Base-by-base conservation (phyloP, 2,888 invertebrate species). In the Hololepta plana region DNA sequence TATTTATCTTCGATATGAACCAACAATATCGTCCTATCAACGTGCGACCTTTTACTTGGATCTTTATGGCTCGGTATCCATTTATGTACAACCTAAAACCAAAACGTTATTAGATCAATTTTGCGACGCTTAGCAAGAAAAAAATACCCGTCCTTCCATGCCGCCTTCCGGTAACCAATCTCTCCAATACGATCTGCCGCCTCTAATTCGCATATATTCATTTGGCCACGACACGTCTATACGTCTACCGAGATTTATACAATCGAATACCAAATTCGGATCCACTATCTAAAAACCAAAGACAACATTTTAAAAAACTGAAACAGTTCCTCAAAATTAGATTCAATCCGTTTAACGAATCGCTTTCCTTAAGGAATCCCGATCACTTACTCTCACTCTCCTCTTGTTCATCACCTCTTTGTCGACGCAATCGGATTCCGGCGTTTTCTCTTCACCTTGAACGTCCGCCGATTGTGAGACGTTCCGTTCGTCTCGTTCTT, bases 221-320 rank as follows among this genome's bases (percentile, higher is more conserved):
- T 76, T 77, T 0, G 95, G 95, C 95, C 95, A 96, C 38, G 74
- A 71, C n/a, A 93, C 90, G 44, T 91, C 91, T 32, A 90, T 87
- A 35, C 87, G 60, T 33, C 88, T 60, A 5, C 87, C 87, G 37
- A 88, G 58, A 52, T 93, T 93, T 30, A 93, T 77, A 34, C 82
- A 84, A 47, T 91, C 88, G 44, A 84, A 91, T 22, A 91, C 85
- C 43, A 70, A 62, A 50, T 65, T 67, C 7, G 70, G 67, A 49
- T 72, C 71, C 36, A 63, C 52, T 37, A 71, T 67, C 62, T 65
- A 38, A 7, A 43, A 45, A 32, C n/a, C 17, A 17, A 32, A 29
- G 32, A 33, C 4, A 24, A 4, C 3, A 17, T 17, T 17, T 17
- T 17, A 17, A n/a, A n/a, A n/a, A n/a, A n/a, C n/a, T n/a, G n/a